Evolutionary conservation across 1,140 invertebrate genomes (phyloP), one percentile per base, ranked within the genome.

Genomic region (Leptopilina boulardi): DNA sequence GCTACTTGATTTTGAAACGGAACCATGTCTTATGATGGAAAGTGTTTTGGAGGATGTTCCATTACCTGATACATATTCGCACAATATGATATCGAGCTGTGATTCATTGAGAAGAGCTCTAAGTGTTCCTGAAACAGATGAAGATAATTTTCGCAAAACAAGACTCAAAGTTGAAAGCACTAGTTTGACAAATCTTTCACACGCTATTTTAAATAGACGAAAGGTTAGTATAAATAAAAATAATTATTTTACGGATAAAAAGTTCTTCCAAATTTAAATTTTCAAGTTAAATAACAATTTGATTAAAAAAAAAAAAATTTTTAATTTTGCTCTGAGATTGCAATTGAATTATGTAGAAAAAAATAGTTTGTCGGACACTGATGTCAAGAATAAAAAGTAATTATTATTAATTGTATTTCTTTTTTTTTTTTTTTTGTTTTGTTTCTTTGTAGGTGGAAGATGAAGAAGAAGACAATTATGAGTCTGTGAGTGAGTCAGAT

Each of bases 1-100:
- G 81, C 91, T 95, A 84, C 90, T 95, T 11, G 94, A 95, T 87
- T 95, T 94, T 3, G 95, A 95, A 91, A 95, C 95, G 0, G 95
- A 96, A 84, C 95, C 95, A 6, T 95, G 94, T 82, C 88, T 96
- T 23, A 95, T 95, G 92, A 95, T 95, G 92, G 95, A 95, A 84
- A 94, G 93, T 79, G 94, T 94, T 8, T 76, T 94, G 41, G 94
- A 94, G 86, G 94, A 94, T 85, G 94, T 94, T 30, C 88, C 93
- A 3, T 87, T 94, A 47, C 92, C 91, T 2, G 94, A 94, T 76
- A 93, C 93, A 13, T 93, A 94, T 87, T 93, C 93, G 44, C 93
- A 94, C 75, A 94, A 94, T 83, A 93, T 94, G 92, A 91, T 94
- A 2, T 94, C 94, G 41, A 94, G 93, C 47, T 90, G 91, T 76